Base-by-base conservation (phyloP, 2,888 invertebrate genomes). In the Antheraea yamamai region DNA sequence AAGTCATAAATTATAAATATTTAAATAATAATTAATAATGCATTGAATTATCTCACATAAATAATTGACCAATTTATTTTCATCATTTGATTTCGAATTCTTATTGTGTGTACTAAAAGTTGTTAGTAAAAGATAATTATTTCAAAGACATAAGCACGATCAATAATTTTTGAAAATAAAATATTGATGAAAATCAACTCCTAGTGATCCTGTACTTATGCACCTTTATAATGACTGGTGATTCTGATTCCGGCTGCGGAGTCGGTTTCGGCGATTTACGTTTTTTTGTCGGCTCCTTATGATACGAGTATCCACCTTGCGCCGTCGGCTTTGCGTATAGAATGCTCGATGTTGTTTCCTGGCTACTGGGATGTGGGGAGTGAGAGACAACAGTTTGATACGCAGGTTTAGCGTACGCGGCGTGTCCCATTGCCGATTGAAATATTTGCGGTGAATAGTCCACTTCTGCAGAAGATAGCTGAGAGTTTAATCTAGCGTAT, bases 271-370 rank as follows among this genome's bases (percentile, higher is more conserved):
- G 72, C 4, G 72, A 30, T 6, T 64, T 58, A 23, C 39, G 76
- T 66, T 76, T 76, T 47, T 76, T 76, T 16, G 74, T 76, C 76
- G 88, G 86, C 70, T 82, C 81, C 64, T 84, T 86, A 76, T 88
- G 87, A 82, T 93, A 93, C 10, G 89, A 83, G 84, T 87, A 93
- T 7, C 93, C 93, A 10, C 93, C 93, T 72, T 85, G 78, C 3
- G 87, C 83, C 76, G 85, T 88, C 7, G 91, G 92, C 3, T 92
- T 85, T 72, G 93, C 93, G 85, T 92, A 93, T 77, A 93, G 83
- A 18, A 93, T 83, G 47, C 87, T 82, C 14, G 87, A 85, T 16
- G 83, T 79, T 4, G 81, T 78, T 52, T 84, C 83, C 68, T 84
- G 84, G 18, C 76, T 75, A 39, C 81, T 35, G 23, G 70, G 39